Percentiles rank a stretch among this genome's conserved stretches.
Conservation (phyloP, 1,140 invertebrate genomes). For the Nylanderia fulva region DNA sequence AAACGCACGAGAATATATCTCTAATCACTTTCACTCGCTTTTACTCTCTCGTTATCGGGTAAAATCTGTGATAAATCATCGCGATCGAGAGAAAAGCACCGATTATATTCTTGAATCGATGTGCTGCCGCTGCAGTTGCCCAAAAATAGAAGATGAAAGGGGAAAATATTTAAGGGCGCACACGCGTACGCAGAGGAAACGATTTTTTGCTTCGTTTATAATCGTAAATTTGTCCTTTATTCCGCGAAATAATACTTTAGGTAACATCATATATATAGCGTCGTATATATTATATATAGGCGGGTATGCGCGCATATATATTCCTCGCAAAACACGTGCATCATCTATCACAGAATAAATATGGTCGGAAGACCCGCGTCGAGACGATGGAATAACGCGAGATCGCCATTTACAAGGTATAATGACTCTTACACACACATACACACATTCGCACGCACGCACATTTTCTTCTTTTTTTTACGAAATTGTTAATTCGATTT, state of each 20-base stretch:
- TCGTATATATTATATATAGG: slow-evolving; percentile 9
- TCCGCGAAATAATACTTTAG: slow-evolving; percentile 22
- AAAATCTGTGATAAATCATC: slow-evolving; percentile 23
- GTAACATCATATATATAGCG: slow-evolving; percentile 41
- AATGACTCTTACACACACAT: background rate
- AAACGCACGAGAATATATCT: background rate
- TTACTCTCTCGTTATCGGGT: background rate
- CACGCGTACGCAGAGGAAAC: no score
- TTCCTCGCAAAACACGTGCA: slow-evolving; percentile 27
- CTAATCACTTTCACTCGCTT: slow-evolving; percentile 39
- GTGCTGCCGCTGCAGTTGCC: no score
- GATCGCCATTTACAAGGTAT: slow-evolving; percentile 42
- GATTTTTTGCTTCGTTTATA: background rate
- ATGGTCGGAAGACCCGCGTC: slow-evolving; percentile 61
- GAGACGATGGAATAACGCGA: slow-evolving; percentile 29
- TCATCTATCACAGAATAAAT: slow-evolving; percentile 75
- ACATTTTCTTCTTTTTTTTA: background rate
- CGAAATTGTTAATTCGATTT: background rate
- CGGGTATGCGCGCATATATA: slow-evolving; percentile 1
- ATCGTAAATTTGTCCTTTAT: slow-evolving; percentile 29
- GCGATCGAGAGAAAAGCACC: background rate
- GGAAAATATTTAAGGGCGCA: background rate
- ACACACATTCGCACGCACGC: background rate
- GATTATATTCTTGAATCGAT: background rate
- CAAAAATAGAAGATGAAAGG: background rate